phyloP scores from a whole-genome alignment of 2,113 vertebrate genomes.

The Physeter macrocephalus region DNA sequence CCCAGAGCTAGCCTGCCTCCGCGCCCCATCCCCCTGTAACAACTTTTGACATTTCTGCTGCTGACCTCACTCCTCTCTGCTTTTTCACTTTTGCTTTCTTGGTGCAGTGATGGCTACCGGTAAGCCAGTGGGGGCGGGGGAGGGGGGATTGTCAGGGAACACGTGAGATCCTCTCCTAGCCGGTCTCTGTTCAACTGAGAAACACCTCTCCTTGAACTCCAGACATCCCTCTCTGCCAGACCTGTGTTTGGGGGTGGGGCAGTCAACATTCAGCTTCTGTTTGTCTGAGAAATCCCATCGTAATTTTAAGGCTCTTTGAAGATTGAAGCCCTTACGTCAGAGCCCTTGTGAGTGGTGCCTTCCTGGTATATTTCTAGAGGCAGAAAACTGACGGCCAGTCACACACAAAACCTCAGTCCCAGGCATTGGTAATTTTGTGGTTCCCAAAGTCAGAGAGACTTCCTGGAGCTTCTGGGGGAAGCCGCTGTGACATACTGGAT shows the following conservation, averaged over 20 bases:
- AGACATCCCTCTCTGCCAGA: neutral
- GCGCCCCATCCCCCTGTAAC: neutral
- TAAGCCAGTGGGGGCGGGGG: slow-evolving; percentile 29
- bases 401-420: neutral
- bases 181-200: neutral
- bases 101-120: slow-evolving; percentile 74
- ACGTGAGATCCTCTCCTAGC: neutral
- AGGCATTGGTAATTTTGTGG: slow-evolving; percentile 10
- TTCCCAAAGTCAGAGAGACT: neutral
- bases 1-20: neutral
- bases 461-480: neutral
- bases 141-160: neutral
- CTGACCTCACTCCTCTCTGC: slow-evolving; percentile 9
- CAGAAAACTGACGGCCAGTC: neutral
- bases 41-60: neutral
- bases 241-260: neutral
- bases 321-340: neutral
- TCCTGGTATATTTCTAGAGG: neutral
- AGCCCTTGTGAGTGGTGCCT: neutral
- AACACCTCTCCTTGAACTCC: neutral
- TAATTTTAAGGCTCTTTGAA: slow-evolving; percentile 23
- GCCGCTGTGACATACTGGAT: slow-evolving; percentile 11
- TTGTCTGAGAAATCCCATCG: neutral
- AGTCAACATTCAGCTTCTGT: neutral
- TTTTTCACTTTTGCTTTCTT: slow-evolving; percentile 56